Conservation (phyloP, 2,797 vertebrate genomes). For the Crossoptilon crossoptilon region DNA sequence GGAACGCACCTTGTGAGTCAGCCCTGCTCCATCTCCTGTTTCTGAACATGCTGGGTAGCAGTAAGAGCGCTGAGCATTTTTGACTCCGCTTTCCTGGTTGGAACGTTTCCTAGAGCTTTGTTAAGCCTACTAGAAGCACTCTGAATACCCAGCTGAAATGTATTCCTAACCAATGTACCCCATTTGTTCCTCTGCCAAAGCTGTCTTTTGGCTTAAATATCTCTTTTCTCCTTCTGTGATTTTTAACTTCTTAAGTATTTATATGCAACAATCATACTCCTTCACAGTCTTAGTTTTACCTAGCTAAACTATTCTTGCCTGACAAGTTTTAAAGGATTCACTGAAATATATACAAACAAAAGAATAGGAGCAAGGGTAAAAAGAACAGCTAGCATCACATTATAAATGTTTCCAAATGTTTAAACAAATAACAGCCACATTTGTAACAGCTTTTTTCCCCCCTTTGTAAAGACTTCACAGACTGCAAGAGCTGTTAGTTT, state of each 20-base stretch:
- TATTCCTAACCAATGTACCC: not conserved
- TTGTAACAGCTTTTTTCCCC: not conserved
- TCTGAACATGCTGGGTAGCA: not conserved
- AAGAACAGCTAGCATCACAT: not conserved
- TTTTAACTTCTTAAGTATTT: conserved; percentile 13
- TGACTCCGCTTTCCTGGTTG: not conserved
- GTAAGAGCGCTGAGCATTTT: not conserved
- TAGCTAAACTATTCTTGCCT: not conserved
- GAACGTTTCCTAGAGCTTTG: not conserved
- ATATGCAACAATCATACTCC: conserved; percentile 3
- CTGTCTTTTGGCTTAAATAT: conserved; percentile 19
- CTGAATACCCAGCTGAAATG: not conserved
- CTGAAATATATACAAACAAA: not conserved
- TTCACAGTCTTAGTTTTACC: not conserved
- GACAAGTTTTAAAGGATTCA: not conserved
- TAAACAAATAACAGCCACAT: not conserved
- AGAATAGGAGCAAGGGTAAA: not conserved
- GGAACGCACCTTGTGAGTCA: not conserved
- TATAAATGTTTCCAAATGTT: conserved; percentile 24
- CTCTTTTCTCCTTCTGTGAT: not conserved
- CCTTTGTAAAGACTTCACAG: not conserved
- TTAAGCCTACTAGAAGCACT: not conserved
- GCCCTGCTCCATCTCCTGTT: not conserved
- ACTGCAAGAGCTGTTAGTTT: conserved; percentile 1
- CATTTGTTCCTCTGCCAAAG: conserved; percentile 37